Conservation (phyloP, 2,113 vertebrate species). For the Anolis carolinensis region DNA sequence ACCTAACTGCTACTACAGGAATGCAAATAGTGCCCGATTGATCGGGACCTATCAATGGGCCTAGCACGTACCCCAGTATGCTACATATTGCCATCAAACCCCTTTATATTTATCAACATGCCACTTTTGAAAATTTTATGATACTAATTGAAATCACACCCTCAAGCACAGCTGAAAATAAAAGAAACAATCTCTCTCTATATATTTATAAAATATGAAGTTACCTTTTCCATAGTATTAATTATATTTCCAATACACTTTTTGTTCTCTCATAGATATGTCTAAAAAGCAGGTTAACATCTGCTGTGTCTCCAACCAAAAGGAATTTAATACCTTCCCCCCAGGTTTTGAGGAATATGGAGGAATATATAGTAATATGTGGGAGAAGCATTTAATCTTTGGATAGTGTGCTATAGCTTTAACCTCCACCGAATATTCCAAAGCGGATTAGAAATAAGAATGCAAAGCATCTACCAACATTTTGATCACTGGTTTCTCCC, state of each 20-base stretch:
- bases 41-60: too few relatives aligned
- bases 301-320: neutral
- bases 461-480: neutral
- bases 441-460: neutral
- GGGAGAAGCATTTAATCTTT: too few relatives aligned
- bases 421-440: neutral
- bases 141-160: neutral
- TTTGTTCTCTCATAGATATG: neutral
- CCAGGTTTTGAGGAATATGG: too few relatives aligned
- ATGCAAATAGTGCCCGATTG: neutral
- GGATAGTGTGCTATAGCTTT: too few relatives aligned
- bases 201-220: neutral
- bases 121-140: too few relatives aligned
- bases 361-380: too few relatives aligned
- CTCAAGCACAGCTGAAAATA: neutral
- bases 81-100: neutral
- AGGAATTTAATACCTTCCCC: neutral
- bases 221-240: neutral
- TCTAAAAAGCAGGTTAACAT: neutral
- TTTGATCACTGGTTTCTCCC: neutral
- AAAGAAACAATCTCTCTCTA: too few relatives aligned
- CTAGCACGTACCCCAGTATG: neutral
- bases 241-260: neutral
- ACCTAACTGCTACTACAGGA: neutral
- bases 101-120: neutral